Evolutionary conservation across 2,797 vertebrate species (phyloP).

Genomic region (Lophius americanus): DNA sequence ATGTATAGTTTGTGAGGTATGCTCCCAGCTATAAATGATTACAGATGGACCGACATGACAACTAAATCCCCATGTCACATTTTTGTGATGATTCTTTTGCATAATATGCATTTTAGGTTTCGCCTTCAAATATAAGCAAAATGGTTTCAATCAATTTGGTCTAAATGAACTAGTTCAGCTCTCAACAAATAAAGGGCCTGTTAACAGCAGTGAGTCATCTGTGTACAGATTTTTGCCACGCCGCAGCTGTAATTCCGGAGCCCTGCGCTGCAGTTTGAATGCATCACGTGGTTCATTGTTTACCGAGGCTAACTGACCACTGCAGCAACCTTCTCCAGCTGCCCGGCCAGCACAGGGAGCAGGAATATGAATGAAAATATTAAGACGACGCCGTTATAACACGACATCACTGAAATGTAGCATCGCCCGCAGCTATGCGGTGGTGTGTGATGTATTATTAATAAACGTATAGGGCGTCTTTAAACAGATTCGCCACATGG

Average conservation of each 20-base stretch:
- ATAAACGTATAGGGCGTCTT: slow-evolving; percentile 33
- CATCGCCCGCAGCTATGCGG: slow-evolving; percentile 16
- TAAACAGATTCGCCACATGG: slow-evolving; percentile 75
- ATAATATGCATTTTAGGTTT: too few species aligned
- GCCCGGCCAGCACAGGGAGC: not conserved
- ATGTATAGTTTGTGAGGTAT: too few species aligned
- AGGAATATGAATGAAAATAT: not conserved
- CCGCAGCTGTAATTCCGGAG: not conserved
- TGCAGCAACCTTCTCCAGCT: not conserved
- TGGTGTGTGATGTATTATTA: slow-evolving; percentile 34
- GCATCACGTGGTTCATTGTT: slow-evolving; percentile 73
- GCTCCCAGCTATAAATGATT: too few species aligned
- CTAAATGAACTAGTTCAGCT: too few species aligned
- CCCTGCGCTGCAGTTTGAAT: slow-evolving; percentile 41
- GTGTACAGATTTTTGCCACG: slow-evolving; percentile 2
- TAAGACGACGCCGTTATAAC: not conserved
- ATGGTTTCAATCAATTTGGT: too few species aligned
- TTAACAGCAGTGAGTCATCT: slow-evolving; percentile 31
- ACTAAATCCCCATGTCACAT: too few species aligned
- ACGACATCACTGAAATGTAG: not conserved
- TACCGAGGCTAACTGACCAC: slow-evolving; percentile 55
- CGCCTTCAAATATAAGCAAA: too few species aligned
- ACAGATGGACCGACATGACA: too few species aligned
- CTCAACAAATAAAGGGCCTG: slow-evolving; percentile 5
- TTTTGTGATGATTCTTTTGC: too few species aligned